Conservation (phyloP, 2,888 invertebrate genomes). For the Drosophila neonasuta region DNA sequence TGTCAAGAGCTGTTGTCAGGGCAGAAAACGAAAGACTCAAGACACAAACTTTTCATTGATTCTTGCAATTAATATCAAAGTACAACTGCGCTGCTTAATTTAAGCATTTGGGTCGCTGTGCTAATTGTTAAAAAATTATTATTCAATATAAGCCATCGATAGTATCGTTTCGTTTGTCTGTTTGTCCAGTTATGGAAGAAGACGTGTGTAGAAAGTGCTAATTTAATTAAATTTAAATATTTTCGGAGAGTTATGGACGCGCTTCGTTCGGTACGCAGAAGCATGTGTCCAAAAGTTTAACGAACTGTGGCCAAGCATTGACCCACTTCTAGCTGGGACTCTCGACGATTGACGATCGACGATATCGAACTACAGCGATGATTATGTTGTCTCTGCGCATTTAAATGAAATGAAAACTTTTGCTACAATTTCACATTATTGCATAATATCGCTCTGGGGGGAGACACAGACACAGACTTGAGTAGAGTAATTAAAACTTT, state of each 20-base stretch:
- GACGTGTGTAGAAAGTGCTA: slow-evolving; percentile 69
- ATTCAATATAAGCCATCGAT: slow-evolving; percentile 62
- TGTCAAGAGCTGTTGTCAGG: no score
- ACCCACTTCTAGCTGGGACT: slow-evolving; percentile 31
- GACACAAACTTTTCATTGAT: slow-evolving; percentile 5
- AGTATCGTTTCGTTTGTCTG: slow-evolving; percentile 1
- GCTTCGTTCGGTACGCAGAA: slow-evolving; percentile 24
- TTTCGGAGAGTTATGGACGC: slow-evolving; percentile 43
- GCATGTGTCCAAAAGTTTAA: slow-evolving; percentile 41
- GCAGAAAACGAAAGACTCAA: slow-evolving; percentile 9
- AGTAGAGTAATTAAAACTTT: slow-evolving; percentile 17
- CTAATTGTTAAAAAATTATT: slow-evolving; percentile 72
- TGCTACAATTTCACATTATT: slow-evolving; percentile 22
- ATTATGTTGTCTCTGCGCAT: not conserved
- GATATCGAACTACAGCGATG: not conserved
- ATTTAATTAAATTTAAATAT: slow-evolving; percentile 71
- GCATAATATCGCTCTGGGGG: slow-evolving; percentile 11
- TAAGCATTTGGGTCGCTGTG: slow-evolving; percentile 65
- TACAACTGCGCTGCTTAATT: slow-evolving; percentile 34
- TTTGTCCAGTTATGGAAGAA: slow-evolving; percentile 14
- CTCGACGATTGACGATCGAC: no score
- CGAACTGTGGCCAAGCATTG: slow-evolving; percentile 48
- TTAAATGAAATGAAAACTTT: not conserved
- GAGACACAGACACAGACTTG: no score
- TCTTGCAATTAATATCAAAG: not conserved